Conservation (phyloP, 2,113 vertebrate species). For the Megaleporinus macrocephalus region DNA sequence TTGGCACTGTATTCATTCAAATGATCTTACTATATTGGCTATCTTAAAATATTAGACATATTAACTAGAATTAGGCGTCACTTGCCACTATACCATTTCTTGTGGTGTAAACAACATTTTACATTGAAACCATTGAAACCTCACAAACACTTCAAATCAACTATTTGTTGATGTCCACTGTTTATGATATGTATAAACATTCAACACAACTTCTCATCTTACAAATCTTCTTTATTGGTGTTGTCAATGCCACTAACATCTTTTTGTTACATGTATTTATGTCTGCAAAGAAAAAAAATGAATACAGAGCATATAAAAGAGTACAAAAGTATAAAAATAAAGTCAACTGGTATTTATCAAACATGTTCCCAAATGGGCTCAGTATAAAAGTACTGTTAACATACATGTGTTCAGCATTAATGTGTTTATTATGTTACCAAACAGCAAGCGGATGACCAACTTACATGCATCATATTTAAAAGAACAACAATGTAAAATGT, state of each 20-base stretch:
- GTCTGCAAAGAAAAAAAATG: conserved; percentile 11
- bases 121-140: too few relatives aligned
- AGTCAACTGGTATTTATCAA: conserved; percentile 30
- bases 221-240: conserved; percentile 45
- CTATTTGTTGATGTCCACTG: too few relatives aligned
- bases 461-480: conserved; percentile 29
- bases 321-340: conserved; percentile 55
- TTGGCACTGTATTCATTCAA: too few relatives aligned
- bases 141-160: too few relatives aligned
- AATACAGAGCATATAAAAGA: conserved; percentile 47
- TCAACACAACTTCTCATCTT: neutral
- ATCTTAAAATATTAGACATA: too few relatives aligned
- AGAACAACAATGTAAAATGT: conserved; percentile 47
- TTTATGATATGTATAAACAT: neutral
- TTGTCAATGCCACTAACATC: conserved; percentile 35
- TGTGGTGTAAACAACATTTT: too few relatives aligned
- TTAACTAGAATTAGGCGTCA: too few relatives aligned
- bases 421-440: conserved; percentile 30
- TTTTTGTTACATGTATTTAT: conserved; percentile 16
- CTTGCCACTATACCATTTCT: too few relatives aligned
- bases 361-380: conserved; percentile 30
- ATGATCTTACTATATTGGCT: too few relatives aligned
- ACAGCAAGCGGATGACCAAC: conserved; percentile 37
- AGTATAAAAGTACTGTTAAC: conserved; percentile 53
- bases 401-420: conserved; percentile 27